phyloP scores from a whole-genome alignment of 2,797 vertebrate genomes.

The Tadarida brasiliensis region DNA sequence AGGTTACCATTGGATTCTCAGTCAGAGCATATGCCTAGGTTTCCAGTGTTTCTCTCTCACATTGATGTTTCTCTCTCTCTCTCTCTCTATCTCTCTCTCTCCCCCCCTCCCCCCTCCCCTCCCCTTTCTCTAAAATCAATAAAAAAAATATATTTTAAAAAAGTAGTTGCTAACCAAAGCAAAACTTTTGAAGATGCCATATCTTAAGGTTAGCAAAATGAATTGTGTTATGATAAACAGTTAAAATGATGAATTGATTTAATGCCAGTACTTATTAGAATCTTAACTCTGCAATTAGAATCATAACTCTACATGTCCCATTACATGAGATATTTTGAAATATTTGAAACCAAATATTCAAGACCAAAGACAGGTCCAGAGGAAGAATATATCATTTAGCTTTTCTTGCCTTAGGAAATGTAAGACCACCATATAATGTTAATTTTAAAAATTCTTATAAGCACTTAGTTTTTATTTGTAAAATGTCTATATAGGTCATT shows the following conservation, averaged over 20 bases:
- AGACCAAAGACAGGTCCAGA: neutral
- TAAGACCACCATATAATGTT: neutral
- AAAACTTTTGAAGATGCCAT: neutral
- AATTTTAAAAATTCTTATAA: neutral
- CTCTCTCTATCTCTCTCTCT: too few relatives aligned
- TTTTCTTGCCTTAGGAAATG: neutral
- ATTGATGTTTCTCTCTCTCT: too few relatives aligned
- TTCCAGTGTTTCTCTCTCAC: too few relatives aligned
- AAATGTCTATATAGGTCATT: neutral
- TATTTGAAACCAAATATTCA: neutral
- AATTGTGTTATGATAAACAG: neutral
- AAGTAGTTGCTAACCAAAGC: neutral
- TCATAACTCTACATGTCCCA: neutral
- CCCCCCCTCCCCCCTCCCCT: too few relatives aligned
- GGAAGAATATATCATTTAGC: constrained; percentile 7
- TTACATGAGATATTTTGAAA: neutral
- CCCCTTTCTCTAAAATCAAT: too few relatives aligned
- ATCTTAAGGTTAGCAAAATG: neutral
- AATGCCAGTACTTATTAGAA: neutral
- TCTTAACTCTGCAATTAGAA: neutral
- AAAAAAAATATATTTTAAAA: too few relatives aligned
- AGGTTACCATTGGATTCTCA: too few relatives aligned
- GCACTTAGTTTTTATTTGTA: constrained; percentile 16
- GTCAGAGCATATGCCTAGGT: too few relatives aligned
- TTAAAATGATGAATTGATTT: neutral